Percentiles rank a stretch among this genome's conserved stretches.
Evolutionary conservation across 1,140 invertebrate genomes (phyloP).

Genomic region (Drosophila busckii): DNA sequence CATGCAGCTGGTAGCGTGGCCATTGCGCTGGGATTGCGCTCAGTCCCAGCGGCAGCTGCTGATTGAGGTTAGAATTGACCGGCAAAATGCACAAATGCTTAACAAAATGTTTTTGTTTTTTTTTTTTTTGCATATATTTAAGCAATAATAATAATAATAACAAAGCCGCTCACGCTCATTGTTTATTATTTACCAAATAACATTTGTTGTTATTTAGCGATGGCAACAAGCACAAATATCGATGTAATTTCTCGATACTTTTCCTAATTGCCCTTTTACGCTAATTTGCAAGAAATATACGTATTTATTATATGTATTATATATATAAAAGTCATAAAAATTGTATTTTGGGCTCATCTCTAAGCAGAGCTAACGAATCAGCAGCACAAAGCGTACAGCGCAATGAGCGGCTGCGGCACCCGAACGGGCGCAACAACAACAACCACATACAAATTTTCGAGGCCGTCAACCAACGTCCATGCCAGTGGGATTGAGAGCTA

Average conservation of each 20-base stretch:
- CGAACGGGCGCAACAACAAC: constrained; percentile 14
- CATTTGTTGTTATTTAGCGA: constrained; percentile 22
- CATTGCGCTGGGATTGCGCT: constrained; percentile 15
- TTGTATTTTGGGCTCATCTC: constrained; percentile 7
- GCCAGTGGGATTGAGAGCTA: constrained; percentile 16
- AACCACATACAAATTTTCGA: constrained; percentile 36
- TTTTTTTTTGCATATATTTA: neutral
- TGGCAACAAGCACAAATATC: constrained; percentile 2
- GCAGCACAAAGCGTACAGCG: constrained; percentile 35
- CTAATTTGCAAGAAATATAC: neutral
- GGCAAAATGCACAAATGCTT: constrained; percentile 7
- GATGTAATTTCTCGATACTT: too few species aligned
- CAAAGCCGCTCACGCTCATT: constrained; percentile 29
- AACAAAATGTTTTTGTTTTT: neutral
- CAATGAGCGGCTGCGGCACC: constrained; percentile 32
- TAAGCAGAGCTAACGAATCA: constrained; percentile 21
- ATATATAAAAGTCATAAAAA: neutral
- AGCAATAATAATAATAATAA: constrained; percentile 28
- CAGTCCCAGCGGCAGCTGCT: neutral
- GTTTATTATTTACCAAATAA: constrained; percentile 41
- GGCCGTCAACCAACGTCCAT: constrained; percentile 33
- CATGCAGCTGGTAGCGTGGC: constrained; percentile 10
- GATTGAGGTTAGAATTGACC: constrained; percentile 36
- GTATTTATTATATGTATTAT: neutral
- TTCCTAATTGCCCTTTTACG: neutral